A percentile compares a stretch with the other conserved stretches of the same genome.
These are phyloP conservation scores for Stenichneumon culpator DNA, from an alignment of 2,888 invertebrate genomes.

Conservation along the genomic window DNA sequence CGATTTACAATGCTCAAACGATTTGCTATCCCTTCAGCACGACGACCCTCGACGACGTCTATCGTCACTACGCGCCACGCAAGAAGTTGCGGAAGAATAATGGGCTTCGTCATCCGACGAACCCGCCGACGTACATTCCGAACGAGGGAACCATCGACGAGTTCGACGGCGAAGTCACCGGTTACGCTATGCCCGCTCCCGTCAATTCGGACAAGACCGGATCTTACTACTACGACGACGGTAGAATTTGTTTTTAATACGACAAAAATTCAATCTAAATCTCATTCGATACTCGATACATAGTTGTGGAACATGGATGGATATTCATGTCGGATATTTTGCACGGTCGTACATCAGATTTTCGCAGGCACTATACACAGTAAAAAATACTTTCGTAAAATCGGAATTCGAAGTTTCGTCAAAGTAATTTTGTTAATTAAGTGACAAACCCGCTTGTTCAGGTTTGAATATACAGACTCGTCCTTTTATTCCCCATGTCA, in stretches of 20 bases:
- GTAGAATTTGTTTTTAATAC: conserved; percentile 52
- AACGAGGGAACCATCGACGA: conserved; percentile 86
- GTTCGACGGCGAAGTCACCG: conserved; percentile 88
- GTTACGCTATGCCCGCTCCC: conserved; percentile 85
- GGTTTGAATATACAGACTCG: too few relatives aligned
- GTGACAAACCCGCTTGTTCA: too few relatives aligned
- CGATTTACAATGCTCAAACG: conserved; percentile 30
- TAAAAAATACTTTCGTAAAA: too few relatives aligned
- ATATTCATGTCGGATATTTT: neutral
- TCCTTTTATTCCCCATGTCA: too few relatives aligned
- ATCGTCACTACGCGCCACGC: conserved; percentile 87
- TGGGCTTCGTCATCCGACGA: conserved; percentile 36
- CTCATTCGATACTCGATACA: neutral
- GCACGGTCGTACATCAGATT: neutral
- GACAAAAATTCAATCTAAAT: neutral
- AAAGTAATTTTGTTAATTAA: too few relatives aligned
- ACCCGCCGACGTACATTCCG: conserved; percentile 80
- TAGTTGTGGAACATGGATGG: neutral
- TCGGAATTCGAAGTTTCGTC: too few relatives aligned
- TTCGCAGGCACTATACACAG: too few relatives aligned
- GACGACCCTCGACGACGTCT: conserved; percentile 90
- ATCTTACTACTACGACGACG: conserved; percentile 71
- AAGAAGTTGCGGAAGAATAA: conserved; percentile 76
- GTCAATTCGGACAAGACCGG: conserved; percentile 79
- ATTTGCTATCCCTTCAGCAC: conserved; percentile 86